Conservation (phyloP, 2,113 vertebrate genomes). For the Xenopus laevis region DNA sequence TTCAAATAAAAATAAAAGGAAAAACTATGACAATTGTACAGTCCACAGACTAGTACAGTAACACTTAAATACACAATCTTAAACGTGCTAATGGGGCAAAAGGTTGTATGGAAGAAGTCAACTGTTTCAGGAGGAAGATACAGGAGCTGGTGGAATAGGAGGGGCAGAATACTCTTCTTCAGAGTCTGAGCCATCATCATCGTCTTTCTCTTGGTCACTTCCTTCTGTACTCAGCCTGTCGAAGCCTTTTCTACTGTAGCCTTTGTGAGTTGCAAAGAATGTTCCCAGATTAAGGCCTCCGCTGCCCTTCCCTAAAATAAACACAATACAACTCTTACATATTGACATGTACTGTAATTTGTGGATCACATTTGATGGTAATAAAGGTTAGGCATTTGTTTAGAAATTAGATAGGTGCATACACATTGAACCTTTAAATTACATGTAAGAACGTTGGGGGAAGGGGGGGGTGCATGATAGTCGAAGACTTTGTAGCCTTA, state of each 20-base stretch:
- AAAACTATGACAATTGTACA: slow-evolving; percentile 65
- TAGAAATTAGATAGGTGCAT: slow-evolving; percentile 28
- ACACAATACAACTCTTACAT: background rate
- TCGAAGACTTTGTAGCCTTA: too few species aligned
- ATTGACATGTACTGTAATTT: too few species aligned
- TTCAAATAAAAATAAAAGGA: slow-evolving; percentile 60
- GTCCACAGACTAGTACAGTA: slow-evolving; percentile 77
- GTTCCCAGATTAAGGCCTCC: slow-evolving; percentile 89
- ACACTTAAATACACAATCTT: slow-evolving; percentile 78
- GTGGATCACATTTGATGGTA: slow-evolving; percentile 24
- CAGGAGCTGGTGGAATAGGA: slow-evolving; percentile 57
- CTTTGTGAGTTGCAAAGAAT: slow-evolving; percentile 87
- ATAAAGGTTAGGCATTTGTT: slow-evolving; percentile 14
- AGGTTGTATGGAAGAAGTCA: slow-evolving; percentile 26
- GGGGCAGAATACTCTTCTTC: slow-evolving; percentile 88
- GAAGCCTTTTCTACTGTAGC: slow-evolving; percentile 91
- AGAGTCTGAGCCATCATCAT: slow-evolving; percentile 84
- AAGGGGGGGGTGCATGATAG: too few species aligned
- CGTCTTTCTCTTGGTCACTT: slow-evolving; percentile 91
- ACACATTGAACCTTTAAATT: too few species aligned
- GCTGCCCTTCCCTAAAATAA: slow-evolving; percentile 73
- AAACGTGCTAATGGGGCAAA: slow-evolving; percentile 64
- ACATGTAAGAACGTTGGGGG: too few species aligned
- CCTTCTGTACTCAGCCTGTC: slow-evolving; percentile 93
- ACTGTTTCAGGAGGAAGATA: slow-evolving; percentile 59